A percentile compares a stretch with the other conserved stretches of the same genome.
Evolutionary conservation across 2,888 invertebrate species (phyloP).

Genomic region (Xestia rhomboidea): DNA sequence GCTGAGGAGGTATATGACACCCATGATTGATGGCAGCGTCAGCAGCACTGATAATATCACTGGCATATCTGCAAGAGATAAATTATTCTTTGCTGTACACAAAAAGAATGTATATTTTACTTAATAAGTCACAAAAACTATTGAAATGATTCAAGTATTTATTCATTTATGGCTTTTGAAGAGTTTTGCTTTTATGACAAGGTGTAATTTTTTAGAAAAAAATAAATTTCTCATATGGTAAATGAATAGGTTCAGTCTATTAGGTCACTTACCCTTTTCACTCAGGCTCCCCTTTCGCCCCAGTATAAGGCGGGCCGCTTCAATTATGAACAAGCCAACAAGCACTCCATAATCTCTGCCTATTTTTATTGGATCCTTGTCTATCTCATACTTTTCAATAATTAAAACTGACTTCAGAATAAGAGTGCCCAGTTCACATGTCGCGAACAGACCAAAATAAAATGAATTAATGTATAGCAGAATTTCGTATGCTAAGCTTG

Average conservation of each 20-base stretch:
- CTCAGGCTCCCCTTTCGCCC: conserved; percentile 97
- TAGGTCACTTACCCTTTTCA: conserved; percentile 90
- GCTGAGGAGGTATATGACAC: conserved; percentile 95
- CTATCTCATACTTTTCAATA: conserved; percentile 90
- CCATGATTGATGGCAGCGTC: conserved; percentile 95
- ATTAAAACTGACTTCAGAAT: conserved; percentile 94
- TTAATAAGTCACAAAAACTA: not conserved
- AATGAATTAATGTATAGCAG: conserved; percentile 96
- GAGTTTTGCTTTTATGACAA: not conserved
- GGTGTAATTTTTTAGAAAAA: not conserved
- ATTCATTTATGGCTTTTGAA: not conserved
- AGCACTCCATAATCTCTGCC: conserved; percentile 95
- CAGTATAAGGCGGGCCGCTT: conserved; percentile 95
- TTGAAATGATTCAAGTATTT: not conserved
- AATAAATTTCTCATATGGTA: not conserved
- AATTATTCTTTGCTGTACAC: not conserved
- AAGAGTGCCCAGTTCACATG: conserved; percentile 95
- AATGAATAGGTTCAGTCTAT: not conserved
- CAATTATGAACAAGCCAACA: conserved; percentile 94
- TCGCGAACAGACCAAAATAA: conserved; percentile 96
- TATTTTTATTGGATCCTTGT: conserved; percentile 93
- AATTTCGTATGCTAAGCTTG: conserved; percentile 95
- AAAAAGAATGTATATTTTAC: not conserved
- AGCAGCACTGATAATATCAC: conserved; percentile 95
- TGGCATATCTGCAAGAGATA: conserved; percentile 92